These are phyloP conservation scores for Masticophis lateralis DNA, from an alignment of 2,797 vertebrate genomes.

Conservation along the genomic window DNA sequence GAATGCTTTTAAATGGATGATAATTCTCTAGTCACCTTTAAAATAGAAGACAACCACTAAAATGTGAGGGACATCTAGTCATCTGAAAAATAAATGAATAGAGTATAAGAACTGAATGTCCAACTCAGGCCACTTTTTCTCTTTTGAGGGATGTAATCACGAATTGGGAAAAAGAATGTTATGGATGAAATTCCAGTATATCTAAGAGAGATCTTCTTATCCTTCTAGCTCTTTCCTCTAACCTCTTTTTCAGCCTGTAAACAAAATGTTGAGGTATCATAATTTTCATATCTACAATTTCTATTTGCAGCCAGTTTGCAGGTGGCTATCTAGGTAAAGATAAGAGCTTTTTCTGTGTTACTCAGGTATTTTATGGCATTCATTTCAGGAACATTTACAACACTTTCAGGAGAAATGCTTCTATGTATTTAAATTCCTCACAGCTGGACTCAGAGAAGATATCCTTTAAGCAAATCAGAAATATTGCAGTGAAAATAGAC, in stretches of 20 bases:
- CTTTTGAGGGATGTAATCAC: not conserved
- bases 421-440: constrained; percentile 54
- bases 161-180: not conserved
- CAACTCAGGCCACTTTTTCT: not conserved
- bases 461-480: constrained; percentile 64
- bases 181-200: not conserved
- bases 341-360: constrained; percentile 50
- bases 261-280: constrained; percentile 35
- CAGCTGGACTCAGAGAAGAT: constrained; percentile 41
- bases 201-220: not conserved
- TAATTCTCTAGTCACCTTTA: not conserved
- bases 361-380: constrained; percentile 63
- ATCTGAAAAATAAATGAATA: not conserved
- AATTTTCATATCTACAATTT: constrained; percentile 54
- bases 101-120: not conserved
- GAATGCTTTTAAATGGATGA: not conserved
- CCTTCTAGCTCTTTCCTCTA: constrained; percentile 26
- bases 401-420: constrained; percentile 58
- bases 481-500: constrained; percentile 46
- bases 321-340: constrained; percentile 48
- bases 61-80: not conserved
- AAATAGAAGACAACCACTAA: not conserved
- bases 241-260: constrained; percentile 23
- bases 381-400: constrained; percentile 61
- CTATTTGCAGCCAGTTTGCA: constrained; percentile 55